Base-by-base conservation (phyloP, 2,113 vertebrate species). In the Calidris pugnax region DNA sequence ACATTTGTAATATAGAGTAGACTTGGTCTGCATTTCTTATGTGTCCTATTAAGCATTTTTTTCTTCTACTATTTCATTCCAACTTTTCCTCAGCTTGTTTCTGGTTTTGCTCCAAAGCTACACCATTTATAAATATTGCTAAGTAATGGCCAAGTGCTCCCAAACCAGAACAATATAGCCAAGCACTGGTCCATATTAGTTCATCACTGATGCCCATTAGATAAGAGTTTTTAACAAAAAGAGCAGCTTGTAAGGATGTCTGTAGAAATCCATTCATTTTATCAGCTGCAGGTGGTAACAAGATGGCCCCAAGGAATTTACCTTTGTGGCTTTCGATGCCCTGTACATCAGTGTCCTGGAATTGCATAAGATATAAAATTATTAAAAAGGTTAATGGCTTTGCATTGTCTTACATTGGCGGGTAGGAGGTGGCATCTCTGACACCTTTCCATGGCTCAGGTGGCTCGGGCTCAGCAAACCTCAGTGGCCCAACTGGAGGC, bases 401-500 rank as follows among this genome's bases (percentile, higher is more conserved):
- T 50, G 20, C 48, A 21, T 11, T 47, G 75, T 55, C 98, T 98
- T 97, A 99, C 99, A 98, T 97, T 23, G 81, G 87, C 8, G 99
- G 98, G 66, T 98, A 98, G 37, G 98, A 89, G 43, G 98, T 98
- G 57, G 98, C 98, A 2, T 98, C 96, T 89, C 98, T 98, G 89
- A 98, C 86, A 45, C 98, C 98, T 56, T 97, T 71, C 99, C 98
- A 99, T 15, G 93, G 81, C 43, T 98, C 96, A 1, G 96, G 96
- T 59, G 98, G 96, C 83, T 98, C 96, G 13, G 99, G 98, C 51
- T 94, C 94, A 69, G 98, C 82, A 93, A 99, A 98, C 91, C 99
- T 98, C 50, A 98, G 96, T 9, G 98, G 67, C 41, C 98, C 98
- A 20, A 98, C 21, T 0, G 99, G 99, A 27, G 98, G 98, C 85